Percentiles rank a stretch among this genome's conserved stretches.
phyloP scores from a whole-genome alignment of 2,113 vertebrate species.

The Rhodinocichla rosea region DNA sequence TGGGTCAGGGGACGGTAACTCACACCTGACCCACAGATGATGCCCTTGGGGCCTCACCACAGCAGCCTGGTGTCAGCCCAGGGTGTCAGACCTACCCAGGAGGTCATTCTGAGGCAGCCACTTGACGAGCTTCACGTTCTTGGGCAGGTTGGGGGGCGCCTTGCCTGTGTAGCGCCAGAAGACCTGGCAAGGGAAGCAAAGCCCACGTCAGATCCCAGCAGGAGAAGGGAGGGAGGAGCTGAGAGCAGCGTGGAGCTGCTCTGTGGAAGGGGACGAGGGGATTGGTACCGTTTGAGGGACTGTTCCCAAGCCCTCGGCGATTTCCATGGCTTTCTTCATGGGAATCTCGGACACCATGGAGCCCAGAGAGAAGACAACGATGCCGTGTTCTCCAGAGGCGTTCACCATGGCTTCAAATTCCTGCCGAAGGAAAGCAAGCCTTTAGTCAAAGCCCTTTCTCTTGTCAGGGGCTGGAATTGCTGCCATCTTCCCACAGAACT shows the following conservation, averaged over 20 bases:
- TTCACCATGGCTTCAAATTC: constrained; percentile 87
- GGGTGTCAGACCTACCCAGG: constrained; percentile 77
- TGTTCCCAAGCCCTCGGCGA: constrained; percentile 83
- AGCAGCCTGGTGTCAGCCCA: neutral
- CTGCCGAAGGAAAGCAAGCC: constrained; percentile 63
- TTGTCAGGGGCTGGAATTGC: neutral
- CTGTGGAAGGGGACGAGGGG: neutral
- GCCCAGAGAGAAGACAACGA: constrained; percentile 91
- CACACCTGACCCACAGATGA: neutral
- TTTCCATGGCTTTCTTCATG: constrained; percentile 74
- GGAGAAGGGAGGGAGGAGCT: neutral
- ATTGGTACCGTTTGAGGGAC: constrained; percentile 87
- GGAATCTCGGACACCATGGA: constrained; percentile 86
- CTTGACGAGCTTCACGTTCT: constrained; percentile 86
- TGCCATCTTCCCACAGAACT: fast-evolving
- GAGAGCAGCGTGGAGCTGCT: neutral
- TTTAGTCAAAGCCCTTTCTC: neutral
- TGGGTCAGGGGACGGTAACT: neutral
- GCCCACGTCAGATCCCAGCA: neutral
- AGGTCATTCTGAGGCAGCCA: constrained; percentile 97
- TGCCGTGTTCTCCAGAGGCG: constrained; percentile 86
- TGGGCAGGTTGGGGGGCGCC: constrained; percentile 71
- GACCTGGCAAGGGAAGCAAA: constrained; percentile 71
- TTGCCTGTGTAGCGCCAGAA: constrained; percentile 87
- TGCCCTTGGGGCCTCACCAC: neutral